These are phyloP conservation scores for Motacilla tschutschensis DNA, from an alignment of 2,113 vertebrate genomes.

Conservation along the genomic window DNA sequence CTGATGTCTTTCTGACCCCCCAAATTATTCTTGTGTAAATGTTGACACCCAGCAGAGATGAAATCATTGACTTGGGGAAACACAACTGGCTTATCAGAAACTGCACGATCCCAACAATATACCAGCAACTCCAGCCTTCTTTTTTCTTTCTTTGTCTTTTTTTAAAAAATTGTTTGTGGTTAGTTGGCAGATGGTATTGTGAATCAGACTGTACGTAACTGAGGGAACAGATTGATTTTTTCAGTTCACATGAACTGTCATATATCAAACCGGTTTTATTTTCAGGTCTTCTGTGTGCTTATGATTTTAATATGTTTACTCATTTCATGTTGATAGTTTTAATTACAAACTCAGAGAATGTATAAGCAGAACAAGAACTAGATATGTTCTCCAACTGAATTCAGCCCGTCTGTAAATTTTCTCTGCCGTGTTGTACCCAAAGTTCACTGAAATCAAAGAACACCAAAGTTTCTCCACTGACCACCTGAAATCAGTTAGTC, in stretches of 20 bases:
- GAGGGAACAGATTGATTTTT: not conserved
- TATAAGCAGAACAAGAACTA: conserved; percentile 1
- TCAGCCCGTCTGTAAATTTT: not conserved
- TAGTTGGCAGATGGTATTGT: not conserved
- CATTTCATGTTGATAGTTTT: not conserved
- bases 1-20: conserved; percentile 59
- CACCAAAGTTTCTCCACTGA: not conserved
- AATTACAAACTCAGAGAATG: not conserved
- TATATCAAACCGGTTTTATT: not conserved
- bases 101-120: not conserved
- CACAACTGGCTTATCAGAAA: conserved; percentile 36
- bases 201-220: not conserved
- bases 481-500: not conserved
- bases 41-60: conserved; percentile 54
- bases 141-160: not conserved
- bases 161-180: not conserved
- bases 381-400: not conserved
- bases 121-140: not conserved
- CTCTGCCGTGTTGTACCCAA: not conserved
- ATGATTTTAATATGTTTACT: not conserved
- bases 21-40: conserved; percentile 64
- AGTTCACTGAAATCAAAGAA: not conserved
- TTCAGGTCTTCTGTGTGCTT: not conserved
- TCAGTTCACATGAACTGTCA: not conserved
- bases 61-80: conserved; percentile 45